These are phyloP conservation scores for Triops longicaudatus DNA, from an alignment of 1,140 invertebrate genomes.

Conservation along the genomic window DNA sequence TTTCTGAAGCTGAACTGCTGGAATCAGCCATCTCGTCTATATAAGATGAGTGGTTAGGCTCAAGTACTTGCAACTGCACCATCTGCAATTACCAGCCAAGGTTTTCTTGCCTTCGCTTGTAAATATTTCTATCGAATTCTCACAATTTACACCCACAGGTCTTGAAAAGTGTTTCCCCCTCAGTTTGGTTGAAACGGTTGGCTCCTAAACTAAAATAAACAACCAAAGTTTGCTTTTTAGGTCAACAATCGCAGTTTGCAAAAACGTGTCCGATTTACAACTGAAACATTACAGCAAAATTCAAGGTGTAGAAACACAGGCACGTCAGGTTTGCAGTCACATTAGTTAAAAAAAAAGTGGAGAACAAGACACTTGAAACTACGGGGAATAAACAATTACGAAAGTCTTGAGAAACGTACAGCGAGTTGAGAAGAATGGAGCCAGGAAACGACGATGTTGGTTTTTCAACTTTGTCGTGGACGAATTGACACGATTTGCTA, in stretches of 20 bases:
- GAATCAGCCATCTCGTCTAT: conserved; percentile 19
- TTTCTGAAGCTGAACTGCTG: conserved; percentile 1
- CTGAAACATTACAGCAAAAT: too few relatives aligned
- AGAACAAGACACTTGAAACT: not conserved
- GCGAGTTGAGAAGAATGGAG: not conserved
- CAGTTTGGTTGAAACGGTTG: not conserved
- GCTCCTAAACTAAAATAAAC: not conserved
- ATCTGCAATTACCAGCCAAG: conserved; percentile 24
- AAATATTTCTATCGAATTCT: not conserved
- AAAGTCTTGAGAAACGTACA: not conserved
- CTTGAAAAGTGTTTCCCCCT: not conserved
- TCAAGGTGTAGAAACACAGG: too few relatives aligned
- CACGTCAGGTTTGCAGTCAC: not conserved
- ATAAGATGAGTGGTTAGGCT: not conserved
- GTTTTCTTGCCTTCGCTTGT: conserved; percentile 21
- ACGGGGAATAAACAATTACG: not conserved
- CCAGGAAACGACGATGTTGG: not conserved
- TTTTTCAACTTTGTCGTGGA: not conserved
- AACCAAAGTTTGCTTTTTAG: not conserved
- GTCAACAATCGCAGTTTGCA: not conserved
- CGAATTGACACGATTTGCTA: not conserved
- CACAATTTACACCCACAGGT: not conserved
- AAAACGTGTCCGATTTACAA: not conserved
- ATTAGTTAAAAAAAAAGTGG: not conserved
- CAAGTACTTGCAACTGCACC: not conserved